Evolutionary conservation across 1,140 invertebrate genomes (phyloP), one percentile per base, ranked within the genome.

Genomic region (Camponotus pennsylvanicus): DNA sequence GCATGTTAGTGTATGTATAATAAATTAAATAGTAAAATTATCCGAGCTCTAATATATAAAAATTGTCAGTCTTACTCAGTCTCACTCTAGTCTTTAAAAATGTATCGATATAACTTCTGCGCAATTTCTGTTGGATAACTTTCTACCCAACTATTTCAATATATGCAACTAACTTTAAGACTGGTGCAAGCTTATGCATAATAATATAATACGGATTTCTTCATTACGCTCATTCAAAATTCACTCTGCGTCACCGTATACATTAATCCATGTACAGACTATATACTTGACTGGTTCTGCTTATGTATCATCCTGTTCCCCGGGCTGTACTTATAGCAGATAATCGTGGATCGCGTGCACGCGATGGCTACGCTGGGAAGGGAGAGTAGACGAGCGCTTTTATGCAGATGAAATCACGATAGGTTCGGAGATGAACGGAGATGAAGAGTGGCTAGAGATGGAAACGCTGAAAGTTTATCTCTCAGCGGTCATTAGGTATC

Each of bases 331-430:
- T 91, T 91, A 92, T 90, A 91, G 90, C 70, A 93, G 89, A 91
- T 87, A 91, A 90, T 92, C 85, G 64, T 88, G 92, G 88, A 91
- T 75, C 21, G 70, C 70, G 27, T 27, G 27, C 27, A 27, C 91
- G 92, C 88, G 88, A 42, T 49, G 91, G 90, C 88, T 92, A 92
- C 91, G 88, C 90, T 89, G 91, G 86, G 90, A 93, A 91, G 88
- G 90, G 89, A 91, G 90, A 91, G 89, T 89, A 89, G 92, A 93
- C 91, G 92, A 94, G 91, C 91, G 92, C 92, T 59, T 91, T 93
- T 80, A 93, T 91, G 88, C 90, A 92, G 94, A 92, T 92, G 93
- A 93, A 93, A 93, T 94, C 91, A 93, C 92, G 94, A 92, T 87
- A 93, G 92, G 91, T 91, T 94, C 89, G 90, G 92, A 93, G 57